Base-by-base conservation (phyloP, 2,797 vertebrate genomes). In the Enteromius thamalakanensis region DNA sequence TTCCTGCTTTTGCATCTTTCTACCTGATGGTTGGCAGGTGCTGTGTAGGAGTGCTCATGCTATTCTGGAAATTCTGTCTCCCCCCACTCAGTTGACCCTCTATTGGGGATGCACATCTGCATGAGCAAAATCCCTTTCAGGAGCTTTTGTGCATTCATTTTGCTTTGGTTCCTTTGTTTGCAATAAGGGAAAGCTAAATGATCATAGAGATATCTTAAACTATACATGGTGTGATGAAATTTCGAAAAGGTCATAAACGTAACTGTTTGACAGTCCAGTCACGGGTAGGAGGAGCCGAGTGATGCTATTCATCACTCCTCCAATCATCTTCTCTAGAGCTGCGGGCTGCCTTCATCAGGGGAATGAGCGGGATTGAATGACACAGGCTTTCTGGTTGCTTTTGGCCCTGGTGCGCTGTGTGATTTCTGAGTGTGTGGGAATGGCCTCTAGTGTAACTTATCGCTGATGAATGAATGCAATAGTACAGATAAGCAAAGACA, bases 251-350 rank as follows among this genome's bases (percentile, higher is more conserved):
- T n/a, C 32, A 62, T 68, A 19, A 67, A 23, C 37, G 17, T 55
- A 71, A 65, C 78, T 37, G 6, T 70, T 47, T 53, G 45, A 64
- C 45, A 67, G 45, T 55, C 65, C 37, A 32, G 51, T 71, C 51
- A 71, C 10, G 14, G 45, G 37, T 34, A n/a, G 26, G 12, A 51
- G 32, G 45, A 64, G 67, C 58, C 1, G 5, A 76, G 64, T 47
- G 21, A 26, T 80, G 83, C 34, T 60, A 53, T 85, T 80, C 37
- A 84, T 82, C 68, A 84, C 78, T 76, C 26, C 47, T 67, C 23
- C 79, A 55, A 67, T 80, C 64, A 76, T 80, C 53, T 76, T 69
- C 40, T 71, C 32, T 78, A 67, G 77, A 81, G 70, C 67, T 81
- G 70, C 7, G 23, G 47, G 15, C 47, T 29, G 14, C 26, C 58